Percentiles rank a stretch among this genome's conserved stretches.
Evolutionary conservation across 2,797 vertebrate genomes (phyloP).

Genomic region (Peromyscus eremicus): DNA sequence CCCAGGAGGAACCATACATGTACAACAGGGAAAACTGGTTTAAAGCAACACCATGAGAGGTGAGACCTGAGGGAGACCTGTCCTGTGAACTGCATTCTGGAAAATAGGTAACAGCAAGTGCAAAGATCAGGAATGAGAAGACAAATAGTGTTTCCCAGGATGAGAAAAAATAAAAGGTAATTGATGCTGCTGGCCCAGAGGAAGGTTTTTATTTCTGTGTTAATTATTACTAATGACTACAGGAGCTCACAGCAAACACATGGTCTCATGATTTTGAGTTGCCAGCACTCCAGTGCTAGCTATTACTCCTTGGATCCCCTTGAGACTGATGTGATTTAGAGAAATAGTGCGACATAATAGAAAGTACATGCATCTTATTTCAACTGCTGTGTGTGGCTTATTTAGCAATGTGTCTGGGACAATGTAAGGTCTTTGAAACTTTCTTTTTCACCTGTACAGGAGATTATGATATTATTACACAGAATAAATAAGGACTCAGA

Average conservation of each 20-base stretch:
- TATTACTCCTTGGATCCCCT: not conserved
- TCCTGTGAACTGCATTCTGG: not conserved
- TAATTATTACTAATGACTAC: not conserved
- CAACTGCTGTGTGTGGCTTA: not conserved
- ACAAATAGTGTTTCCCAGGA: not conserved
- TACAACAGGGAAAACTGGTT: not conserved
- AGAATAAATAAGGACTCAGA: conserved; percentile 35
- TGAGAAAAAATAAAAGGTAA: not conserved
- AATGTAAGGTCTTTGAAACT: conserved; percentile 44
- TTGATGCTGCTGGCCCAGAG: not conserved
- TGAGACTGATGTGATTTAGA: not conserved
- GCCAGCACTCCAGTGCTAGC: not conserved
- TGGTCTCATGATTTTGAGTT: not conserved
- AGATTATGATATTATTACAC: conserved; percentile 45
- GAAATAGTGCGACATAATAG: not conserved
- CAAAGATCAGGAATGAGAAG: not conserved
- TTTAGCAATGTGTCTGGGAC: not conserved
- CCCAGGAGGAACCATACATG: not conserved
- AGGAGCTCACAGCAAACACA: not conserved
- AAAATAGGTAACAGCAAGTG: not conserved
- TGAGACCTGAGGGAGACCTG: not conserved
- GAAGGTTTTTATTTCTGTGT: not conserved
- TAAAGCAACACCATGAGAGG: not conserved
- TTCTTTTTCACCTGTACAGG: conserved; percentile 4
- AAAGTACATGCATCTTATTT: not conserved